Conservation (phyloP, 2,113 vertebrate genomes). For the Lipotes vexillifer region DNA sequence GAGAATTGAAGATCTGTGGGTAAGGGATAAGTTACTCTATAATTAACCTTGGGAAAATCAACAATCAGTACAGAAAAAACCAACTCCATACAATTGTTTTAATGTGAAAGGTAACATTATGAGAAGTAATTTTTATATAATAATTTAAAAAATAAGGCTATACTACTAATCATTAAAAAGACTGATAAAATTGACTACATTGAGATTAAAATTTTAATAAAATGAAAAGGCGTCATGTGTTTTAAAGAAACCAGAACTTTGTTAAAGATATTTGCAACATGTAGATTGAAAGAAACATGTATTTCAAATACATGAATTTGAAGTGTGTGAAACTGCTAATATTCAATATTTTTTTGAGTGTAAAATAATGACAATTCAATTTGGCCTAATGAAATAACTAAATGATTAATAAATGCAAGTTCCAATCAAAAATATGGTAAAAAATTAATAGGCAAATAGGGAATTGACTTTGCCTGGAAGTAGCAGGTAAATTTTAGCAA, state of each 20-base stretch:
- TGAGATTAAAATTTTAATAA: not conserved
- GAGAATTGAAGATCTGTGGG: not conserved
- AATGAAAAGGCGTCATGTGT: not conserved
- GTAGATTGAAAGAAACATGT: not conserved
- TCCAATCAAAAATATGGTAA: not conserved
- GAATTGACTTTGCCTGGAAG: not conserved
- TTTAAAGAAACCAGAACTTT: not conserved
- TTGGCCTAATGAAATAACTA: not conserved
- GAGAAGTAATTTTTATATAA: not conserved
- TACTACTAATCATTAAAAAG: not conserved
- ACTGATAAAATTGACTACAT: not conserved
- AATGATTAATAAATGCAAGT: not conserved
- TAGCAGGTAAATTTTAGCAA: not conserved
- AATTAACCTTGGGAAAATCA: not conserved
- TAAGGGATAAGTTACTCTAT: not conserved
- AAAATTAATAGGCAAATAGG: not conserved
- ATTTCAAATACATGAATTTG: not conserved
- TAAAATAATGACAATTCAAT: not conserved
- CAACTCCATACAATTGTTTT: not conserved
- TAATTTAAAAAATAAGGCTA: not conserved
- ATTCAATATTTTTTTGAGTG: not conserved
- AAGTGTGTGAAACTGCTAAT: not conserved
- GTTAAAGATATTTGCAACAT: not conserved
- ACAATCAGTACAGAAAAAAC: not conserved
- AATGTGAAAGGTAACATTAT: not conserved